phyloP scores from a whole-genome alignment of 2,888 invertebrate species.

The Lasioglossum figueresi region DNA sequence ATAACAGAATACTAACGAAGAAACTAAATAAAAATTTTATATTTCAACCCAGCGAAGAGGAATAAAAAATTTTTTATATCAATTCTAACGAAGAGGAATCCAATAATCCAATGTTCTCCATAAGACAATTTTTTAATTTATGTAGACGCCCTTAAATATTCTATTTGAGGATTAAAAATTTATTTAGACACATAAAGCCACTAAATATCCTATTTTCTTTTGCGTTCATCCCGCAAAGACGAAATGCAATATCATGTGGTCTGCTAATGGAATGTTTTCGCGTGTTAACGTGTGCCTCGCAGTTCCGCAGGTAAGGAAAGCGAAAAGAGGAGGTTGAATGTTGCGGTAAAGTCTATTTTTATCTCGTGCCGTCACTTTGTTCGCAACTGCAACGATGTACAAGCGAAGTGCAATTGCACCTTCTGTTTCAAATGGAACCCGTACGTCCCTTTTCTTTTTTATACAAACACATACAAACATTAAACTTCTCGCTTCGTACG shows the following conservation, averaged over 20 bases:
- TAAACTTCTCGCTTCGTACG: not conserved
- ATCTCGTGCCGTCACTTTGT: slow-evolving; percentile 11
- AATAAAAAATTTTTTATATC: not conserved
- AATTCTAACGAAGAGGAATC: not conserved
- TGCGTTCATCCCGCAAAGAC: not conserved
- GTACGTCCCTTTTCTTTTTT: not conserved
- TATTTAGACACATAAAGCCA: not conserved
- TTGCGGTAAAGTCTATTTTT: slow-evolving; percentile 2
- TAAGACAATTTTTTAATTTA: not conserved
- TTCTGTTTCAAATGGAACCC: not conserved
- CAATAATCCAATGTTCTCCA: not conserved
- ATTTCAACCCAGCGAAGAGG: too few species aligned
- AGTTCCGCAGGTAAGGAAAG: not conserved
- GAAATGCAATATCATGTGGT: not conserved
- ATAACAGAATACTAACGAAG: too few species aligned
- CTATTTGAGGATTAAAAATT: not conserved
- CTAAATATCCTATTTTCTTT: not conserved
- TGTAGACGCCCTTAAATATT: not conserved
- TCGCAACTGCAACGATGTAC: not conserved
- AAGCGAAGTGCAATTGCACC: slow-evolving; percentile 1
- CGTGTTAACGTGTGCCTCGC: not conserved
- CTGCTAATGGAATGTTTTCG: not conserved
- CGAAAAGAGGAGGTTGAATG: not conserved
- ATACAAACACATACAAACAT: not conserved
- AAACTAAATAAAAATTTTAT: too few species aligned